A percentile compares a stretch with the other conserved stretches of the same genome.
phyloP scores from a whole-genome alignment of 2,888 invertebrate species.

The Aphodius granarius region DNA sequence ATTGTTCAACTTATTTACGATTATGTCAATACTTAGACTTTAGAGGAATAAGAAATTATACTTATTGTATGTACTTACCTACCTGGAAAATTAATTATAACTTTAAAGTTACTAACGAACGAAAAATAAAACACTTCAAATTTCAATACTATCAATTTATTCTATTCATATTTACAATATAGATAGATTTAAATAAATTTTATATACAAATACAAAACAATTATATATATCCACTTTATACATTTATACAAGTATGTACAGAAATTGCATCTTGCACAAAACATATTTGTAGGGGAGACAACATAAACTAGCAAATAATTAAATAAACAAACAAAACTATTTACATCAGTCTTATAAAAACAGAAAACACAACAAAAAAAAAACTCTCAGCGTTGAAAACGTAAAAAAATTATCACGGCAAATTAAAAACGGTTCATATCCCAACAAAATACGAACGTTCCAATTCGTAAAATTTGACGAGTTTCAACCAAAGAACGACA shows the following conservation, averaged over 20 bases:
- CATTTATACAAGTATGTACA: conserved; percentile 15
- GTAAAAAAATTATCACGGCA: background rate
- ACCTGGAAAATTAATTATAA: background rate
- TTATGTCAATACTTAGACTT: background rate
- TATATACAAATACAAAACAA: conserved; percentile 25
- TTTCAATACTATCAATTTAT: conserved; percentile 15
- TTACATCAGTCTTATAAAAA: conserved; percentile 48
- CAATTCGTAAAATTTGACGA: background rate
- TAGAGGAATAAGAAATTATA: background rate
- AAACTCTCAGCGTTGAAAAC: background rate
- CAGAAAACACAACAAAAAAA: background rate
- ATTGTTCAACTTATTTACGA: too few relatives aligned
- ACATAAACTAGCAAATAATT: conserved; percentile 40
- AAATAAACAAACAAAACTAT: conserved; percentile 35
- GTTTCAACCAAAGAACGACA: background rate
- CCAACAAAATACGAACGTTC: background rate
- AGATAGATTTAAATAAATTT: conserved; percentile 26
- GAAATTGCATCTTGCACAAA: conserved; percentile 4
- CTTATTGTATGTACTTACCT: background rate
- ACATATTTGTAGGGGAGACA: conserved; percentile 29
- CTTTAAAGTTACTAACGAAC: background rate
- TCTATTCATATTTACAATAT: conserved; percentile 27
- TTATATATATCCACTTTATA: conserved; percentile 27
- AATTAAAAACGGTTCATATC: background rate
- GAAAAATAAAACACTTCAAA: background rate